These are phyloP conservation scores for Marcusenius ussheri DNA, from an alignment of 2,113 vertebrate species.

Conservation along the genomic window DNA sequence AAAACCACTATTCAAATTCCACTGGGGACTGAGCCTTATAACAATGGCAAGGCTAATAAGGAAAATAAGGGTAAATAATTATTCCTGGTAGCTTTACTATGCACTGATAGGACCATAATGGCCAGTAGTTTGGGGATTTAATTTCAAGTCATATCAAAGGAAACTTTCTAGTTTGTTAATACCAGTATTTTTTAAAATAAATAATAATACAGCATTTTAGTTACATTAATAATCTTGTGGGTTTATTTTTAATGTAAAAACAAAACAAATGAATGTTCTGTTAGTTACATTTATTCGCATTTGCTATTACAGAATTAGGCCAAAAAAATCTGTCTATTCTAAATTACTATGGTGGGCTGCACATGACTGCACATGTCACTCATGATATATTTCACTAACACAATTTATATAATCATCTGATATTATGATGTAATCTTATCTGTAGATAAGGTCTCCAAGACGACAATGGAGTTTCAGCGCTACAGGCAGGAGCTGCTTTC, in stretches of 20 bases:
- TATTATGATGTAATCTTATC: neutral
- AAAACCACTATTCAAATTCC: neutral
- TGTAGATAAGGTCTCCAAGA: neutral
- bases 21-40: neutral
- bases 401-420: neutral
- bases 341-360: neutral
- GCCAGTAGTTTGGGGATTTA: neutral
- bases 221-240: neutral
- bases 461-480: neutral
- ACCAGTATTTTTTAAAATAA: neutral
- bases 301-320: neutral
- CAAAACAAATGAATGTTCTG: neutral
- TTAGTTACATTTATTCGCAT: neutral
- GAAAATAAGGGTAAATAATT: neutral
- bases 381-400: neutral
- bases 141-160: neutral
- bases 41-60: neutral
- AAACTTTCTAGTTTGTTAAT: neutral
- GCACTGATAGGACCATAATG: neutral
- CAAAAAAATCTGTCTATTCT: neutral
- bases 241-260: neutral
- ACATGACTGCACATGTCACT: neutral
- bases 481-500: neutral
- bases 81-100: neutral
- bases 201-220: neutral